A percentile compares a stretch with the other conserved stretches of the same genome.
Conservation (phyloP, 37 sponge, comb jelly and placozoan genomes). For the Mnemiopsis leidyi region DNA sequence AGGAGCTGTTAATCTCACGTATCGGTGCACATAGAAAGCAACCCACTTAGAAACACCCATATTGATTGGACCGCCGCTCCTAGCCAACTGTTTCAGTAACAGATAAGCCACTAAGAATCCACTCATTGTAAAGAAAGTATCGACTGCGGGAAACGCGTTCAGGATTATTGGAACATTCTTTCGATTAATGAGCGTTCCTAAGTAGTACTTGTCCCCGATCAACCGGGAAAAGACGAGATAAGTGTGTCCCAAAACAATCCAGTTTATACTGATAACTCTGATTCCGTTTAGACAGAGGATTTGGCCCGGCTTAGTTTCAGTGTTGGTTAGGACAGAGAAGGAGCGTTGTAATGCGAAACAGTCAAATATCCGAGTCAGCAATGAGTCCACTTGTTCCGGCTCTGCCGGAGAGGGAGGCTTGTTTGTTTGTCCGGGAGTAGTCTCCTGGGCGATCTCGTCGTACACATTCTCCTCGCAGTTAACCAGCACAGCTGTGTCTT, state of each 20-base stretch:
- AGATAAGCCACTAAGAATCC: constrained; percentile 15
- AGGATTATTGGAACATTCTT: not conserved
- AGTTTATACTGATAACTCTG: constrained; percentile 36
- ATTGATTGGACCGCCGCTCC: not conserved
- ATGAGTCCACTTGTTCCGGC: not conserved
- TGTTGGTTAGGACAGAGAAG: not conserved
- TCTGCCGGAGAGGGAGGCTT: not conserved
- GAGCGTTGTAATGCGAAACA: constrained; percentile 9
- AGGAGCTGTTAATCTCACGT: constrained; percentile 25
- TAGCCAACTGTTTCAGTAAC: not conserved
- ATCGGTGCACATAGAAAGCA: constrained; percentile 3
- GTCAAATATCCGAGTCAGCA: not conserved
- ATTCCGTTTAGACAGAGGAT: constrained; percentile 25
- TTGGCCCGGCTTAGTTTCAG: not conserved
- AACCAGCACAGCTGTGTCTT: not conserved
- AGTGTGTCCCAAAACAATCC: constrained; percentile 12
- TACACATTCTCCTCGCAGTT: not conserved
- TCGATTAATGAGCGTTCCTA: not conserved
- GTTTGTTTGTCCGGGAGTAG: not conserved
- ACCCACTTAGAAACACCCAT: not conserved
- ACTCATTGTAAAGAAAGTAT: constrained; percentile 11
- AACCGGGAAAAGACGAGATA: not conserved
- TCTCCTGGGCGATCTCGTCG: not conserved
- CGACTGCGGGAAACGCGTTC: not conserved
- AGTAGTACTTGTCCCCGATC: not conserved